A percentile compares a stretch with the other conserved stretches of the same genome.
phyloP scores from a whole-genome alignment of 2,888 invertebrate genomes.

The Labia minor region DNA sequence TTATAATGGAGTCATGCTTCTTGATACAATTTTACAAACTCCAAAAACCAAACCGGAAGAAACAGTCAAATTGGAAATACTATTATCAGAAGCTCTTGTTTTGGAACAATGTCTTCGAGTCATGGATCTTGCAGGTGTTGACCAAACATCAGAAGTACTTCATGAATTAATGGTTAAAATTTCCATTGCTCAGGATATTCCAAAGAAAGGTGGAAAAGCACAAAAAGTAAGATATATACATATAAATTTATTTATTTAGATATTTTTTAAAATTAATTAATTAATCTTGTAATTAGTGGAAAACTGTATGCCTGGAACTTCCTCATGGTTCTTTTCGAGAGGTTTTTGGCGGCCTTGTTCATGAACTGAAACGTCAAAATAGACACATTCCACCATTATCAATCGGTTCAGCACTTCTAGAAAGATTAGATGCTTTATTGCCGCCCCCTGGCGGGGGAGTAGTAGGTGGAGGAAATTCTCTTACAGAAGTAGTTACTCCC shows the following conservation, averaged over 20 bases:
- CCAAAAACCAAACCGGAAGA: slow-evolving; percentile 67
- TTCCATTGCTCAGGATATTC: slow-evolving; percentile 54
- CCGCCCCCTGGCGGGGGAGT: slow-evolving; percentile 39
- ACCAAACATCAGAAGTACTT: slow-evolving; percentile 64
- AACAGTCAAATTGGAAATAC: slow-evolving; percentile 69
- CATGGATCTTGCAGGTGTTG: slow-evolving; percentile 61
- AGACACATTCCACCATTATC: slow-evolving; percentile 75
- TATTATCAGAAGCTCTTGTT: slow-evolving; percentile 78
- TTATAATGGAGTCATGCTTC: slow-evolving; percentile 78
- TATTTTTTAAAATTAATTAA: slow-evolving; percentile 18
- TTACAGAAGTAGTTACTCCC: slow-evolving; percentile 36
- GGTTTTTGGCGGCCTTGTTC: slow-evolving; percentile 67
- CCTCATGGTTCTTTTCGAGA: slow-evolving; percentile 67
- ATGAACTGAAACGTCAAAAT: slow-evolving; percentile 70
- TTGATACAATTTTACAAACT: slow-evolving; percentile 81
- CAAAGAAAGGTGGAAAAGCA: slow-evolving; percentile 77
- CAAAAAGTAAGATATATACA: slow-evolving; percentile 65
- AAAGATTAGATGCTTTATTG: slow-evolving; percentile 69
- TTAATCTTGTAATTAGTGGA: slow-evolving; percentile 57
- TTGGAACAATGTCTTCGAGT: slow-evolving; percentile 69
- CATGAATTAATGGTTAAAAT: slow-evolving; percentile 69
- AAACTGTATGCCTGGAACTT: slow-evolving; percentile 72
- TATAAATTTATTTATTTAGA: slow-evolving; percentile 18
- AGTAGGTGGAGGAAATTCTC: slow-evolving; percentile 28
- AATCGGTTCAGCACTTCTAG: slow-evolving; percentile 80